Conservation (phyloP, 2,888 invertebrate genomes). For the Caenorhabditis drosophilae region DNA sequence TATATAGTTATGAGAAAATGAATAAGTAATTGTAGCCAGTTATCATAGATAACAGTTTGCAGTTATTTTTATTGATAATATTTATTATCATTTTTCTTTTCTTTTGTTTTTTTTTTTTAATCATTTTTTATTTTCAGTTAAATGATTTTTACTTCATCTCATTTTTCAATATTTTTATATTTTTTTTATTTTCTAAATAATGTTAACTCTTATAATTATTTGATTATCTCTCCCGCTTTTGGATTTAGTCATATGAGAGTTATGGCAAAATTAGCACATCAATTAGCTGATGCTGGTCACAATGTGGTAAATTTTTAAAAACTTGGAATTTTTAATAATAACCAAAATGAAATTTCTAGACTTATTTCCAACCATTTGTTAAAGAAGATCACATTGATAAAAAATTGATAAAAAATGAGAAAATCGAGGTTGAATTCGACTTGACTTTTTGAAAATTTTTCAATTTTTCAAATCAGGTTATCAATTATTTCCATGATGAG, state of each 20-base stretch:
- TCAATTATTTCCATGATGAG: constrained; percentile 1
- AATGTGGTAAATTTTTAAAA: constrained; percentile 32
- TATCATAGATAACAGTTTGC: no score
- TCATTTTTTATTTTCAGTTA: no score
- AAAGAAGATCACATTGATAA: background rate
- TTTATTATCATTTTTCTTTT: no score
- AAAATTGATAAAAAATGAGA: background rate
- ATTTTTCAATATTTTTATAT: background rate
- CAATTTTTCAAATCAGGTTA: background rate
- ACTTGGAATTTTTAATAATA: background rate
- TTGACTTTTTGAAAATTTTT: background rate
- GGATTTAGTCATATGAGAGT: constrained; percentile 30
- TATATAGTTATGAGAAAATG: no score
- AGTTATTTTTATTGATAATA: no score
- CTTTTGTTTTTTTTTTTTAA: no score
- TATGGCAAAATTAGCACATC: constrained; percentile 14
- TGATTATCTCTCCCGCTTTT: constrained; percentile 17
- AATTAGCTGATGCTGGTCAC: constrained; percentile 26
- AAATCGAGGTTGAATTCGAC: background rate
- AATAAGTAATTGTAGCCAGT: no score
- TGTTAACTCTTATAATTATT: constrained; percentile 21
- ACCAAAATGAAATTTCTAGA: background rate
- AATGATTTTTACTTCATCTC: no score
- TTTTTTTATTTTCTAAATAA: background rate
- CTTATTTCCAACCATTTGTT: constrained; percentile 1